A percentile compares a stretch with the other conserved stretches of the same genome.
Conservation (phyloP, 2,797 vertebrate genomes). For the Dromococcyx pavoninus region DNA sequence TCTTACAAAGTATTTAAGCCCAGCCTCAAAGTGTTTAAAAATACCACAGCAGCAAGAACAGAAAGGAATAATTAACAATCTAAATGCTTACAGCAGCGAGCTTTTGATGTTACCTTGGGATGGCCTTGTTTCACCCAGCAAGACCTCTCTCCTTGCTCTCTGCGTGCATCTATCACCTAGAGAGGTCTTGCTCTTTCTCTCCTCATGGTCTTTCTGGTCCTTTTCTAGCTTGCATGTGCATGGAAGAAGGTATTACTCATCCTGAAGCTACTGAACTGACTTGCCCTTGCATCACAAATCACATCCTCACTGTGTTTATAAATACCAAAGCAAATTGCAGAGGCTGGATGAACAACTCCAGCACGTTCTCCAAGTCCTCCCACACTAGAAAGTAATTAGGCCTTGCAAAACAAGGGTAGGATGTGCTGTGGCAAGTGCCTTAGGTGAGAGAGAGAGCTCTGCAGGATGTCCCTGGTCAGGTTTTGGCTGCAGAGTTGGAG, state of each 20-base stretch:
- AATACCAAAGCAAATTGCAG: slow-evolving; percentile 33
- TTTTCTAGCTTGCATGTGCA: background rate
- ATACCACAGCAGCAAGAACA: background rate
- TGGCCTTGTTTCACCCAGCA: background rate
- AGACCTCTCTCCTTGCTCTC: background rate
- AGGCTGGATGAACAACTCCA: slow-evolving; percentile 46
- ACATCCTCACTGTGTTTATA: slow-evolving; percentile 7
- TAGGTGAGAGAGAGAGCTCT: slow-evolving; percentile 5
- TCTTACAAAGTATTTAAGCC: background rate
- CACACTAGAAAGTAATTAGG: slow-evolving; percentile 35
- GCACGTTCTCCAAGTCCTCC: slow-evolving; percentile 47
- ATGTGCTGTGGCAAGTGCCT: background rate
- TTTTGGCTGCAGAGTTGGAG: background rate
- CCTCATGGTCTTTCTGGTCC: background rate
- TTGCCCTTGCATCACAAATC: background rate
- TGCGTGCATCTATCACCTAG: background rate
- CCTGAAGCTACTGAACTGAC: background rate
- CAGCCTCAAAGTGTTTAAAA: background rate
- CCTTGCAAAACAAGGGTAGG: background rate
- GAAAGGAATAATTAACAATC: background rate
- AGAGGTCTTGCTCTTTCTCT: background rate
- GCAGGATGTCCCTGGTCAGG: accelerated
- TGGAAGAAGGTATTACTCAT: slow-evolving; percentile 1
- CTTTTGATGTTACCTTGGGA: background rate
- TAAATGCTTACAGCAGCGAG: background rate